Conservation (phyloP, 2,888 invertebrate species). For the Chrysolina oricalcia region DNA sequence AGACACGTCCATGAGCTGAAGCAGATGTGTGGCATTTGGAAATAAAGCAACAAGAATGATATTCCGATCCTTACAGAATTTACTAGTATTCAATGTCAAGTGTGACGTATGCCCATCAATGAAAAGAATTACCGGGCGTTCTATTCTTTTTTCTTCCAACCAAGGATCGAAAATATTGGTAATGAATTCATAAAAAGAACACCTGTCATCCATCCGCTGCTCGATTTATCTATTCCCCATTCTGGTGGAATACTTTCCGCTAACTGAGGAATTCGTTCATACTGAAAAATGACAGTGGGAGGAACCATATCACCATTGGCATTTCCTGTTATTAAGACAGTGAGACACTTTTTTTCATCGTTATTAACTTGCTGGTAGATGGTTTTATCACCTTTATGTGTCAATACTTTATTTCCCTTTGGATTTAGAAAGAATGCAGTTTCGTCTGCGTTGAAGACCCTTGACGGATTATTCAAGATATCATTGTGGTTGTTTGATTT, state of each 20-base stretch:
- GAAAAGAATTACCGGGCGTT: not conserved
- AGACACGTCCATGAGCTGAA: not conserved
- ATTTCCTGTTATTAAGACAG: not conserved
- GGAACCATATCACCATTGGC: not conserved
- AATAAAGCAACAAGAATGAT: not conserved
- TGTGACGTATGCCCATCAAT: not conserved
- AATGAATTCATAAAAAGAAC: not conserved
- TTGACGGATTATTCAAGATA: too few relatives aligned
- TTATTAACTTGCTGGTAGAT: too few relatives aligned
- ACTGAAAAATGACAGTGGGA: not conserved
- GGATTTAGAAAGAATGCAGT: too few relatives aligned
- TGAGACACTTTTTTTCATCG: too few relatives aligned
- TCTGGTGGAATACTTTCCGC: not conserved
- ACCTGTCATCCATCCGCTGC: slow-evolving; percentile 1
- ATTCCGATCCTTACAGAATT: not conserved
- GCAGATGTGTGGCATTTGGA: not conserved
- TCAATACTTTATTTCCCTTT: too few relatives aligned
- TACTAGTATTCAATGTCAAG: not conserved
- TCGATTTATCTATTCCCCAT: not conserved
- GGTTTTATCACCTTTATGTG: too few relatives aligned
- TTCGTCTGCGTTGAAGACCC: too few relatives aligned
- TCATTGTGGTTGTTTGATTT: too few relatives aligned
- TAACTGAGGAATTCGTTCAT: not conserved
- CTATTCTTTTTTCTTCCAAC: not conserved
- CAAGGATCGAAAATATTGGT: not conserved